These are phyloP conservation scores for Nanger granti DNA, from an alignment of 2,113 vertebrate species.

Conservation along the genomic window DNA sequence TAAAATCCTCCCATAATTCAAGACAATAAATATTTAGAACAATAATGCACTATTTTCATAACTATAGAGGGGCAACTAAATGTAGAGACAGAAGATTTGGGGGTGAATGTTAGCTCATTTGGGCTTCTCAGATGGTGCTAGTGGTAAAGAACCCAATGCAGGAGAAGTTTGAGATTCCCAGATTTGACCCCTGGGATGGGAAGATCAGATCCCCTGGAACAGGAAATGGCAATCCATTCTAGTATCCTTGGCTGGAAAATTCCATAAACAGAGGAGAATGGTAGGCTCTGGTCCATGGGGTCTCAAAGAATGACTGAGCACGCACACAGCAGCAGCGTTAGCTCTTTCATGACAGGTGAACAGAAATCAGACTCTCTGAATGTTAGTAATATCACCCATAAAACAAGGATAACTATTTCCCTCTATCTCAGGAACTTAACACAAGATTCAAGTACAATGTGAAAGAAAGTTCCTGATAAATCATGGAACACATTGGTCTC, in stretches of 20 bases:
- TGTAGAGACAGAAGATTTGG: background rate
- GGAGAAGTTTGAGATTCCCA: background rate
- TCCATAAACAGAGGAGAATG: background rate
- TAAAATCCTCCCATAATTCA: background rate
- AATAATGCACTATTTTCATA: background rate
- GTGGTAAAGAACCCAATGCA: background rate
- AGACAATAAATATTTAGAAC: background rate
- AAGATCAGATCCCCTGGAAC: background rate
- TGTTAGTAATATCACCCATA: background rate
- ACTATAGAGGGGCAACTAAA: background rate
- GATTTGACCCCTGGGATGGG: background rate
- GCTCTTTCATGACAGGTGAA: background rate
- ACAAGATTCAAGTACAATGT: background rate
- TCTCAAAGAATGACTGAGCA: background rate
- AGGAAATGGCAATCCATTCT: background rate
- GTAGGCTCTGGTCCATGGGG: background rate
- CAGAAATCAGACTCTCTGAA: background rate
- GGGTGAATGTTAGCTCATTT: background rate
- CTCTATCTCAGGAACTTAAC: background rate
- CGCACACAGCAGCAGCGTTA: background rate
- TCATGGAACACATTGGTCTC: background rate
- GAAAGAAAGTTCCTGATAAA: background rate
- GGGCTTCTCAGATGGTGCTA: background rate
- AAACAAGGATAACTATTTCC: background rate
- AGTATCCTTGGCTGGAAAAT: background rate